Conservation (phyloP, 2,797 vertebrate genomes). For the Momotus momota region DNA sequence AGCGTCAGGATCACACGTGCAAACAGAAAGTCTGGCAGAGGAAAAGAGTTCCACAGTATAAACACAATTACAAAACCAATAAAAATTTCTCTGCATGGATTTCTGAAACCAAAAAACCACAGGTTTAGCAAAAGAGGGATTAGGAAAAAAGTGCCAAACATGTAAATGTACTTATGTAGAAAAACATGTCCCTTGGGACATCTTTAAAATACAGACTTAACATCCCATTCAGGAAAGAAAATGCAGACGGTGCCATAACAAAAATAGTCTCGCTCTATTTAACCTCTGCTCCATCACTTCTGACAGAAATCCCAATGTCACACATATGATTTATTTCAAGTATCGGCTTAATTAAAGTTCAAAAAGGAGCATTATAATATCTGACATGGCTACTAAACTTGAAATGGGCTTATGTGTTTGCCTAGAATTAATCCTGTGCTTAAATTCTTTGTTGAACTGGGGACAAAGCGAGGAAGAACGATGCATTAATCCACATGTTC, state of each 20-base stretch:
- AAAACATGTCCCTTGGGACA: neutral
- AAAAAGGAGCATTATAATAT: conserved; percentile 1
- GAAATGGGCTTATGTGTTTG: neutral
- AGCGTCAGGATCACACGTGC: fast-evolving
- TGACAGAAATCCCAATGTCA: neutral
- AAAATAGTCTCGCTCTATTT: neutral
- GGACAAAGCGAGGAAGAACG: neutral
- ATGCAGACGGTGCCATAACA: neutral
- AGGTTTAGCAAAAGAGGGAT: neutral
- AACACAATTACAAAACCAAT: neutral
- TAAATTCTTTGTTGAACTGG: neutral
- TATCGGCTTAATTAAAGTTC: conserved; percentile 39
- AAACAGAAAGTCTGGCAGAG: no score
- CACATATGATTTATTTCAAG: conserved; percentile 3
- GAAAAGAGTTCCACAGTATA: neutral
- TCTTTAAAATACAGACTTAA: neutral
- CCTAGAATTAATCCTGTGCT: conserved; percentile 29
- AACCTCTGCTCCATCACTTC: neutral
- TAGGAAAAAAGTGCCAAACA: neutral
- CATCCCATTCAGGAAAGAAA: neutral
- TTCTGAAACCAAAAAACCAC: neutral
- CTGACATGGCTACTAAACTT: conserved; percentile 10
- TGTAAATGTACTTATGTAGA: neutral
- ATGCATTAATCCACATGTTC: neutral
- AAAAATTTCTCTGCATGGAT: fast-evolving